Evolutionary conservation across 2,888 invertebrate genomes (phyloP), one percentile per base, ranked within the genome.

Genomic region (Lasioglossum marginatum): DNA sequence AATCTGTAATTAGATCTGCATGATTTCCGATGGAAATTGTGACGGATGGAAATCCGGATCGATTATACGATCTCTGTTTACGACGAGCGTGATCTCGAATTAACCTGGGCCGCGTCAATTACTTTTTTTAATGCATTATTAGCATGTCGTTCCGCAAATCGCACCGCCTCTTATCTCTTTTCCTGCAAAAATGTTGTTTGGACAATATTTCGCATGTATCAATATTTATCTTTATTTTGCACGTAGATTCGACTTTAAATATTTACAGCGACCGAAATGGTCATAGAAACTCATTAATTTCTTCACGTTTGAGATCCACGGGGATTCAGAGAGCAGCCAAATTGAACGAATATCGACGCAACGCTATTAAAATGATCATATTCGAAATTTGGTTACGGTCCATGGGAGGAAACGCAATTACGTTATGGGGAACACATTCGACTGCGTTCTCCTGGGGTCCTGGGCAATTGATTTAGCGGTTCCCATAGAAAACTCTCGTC

Each of bases 1-100:
- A 77, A 87, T 89, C 78, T 83, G 43, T 85, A 89, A 89, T 83
- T 87, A 89, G 79, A 85, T 87, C 83, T 73, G 71, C 80, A 79
- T 79, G 76, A 31, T 78, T 85, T 68, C 60, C 63, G 60, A 79
- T 77, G 80, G 80, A 76, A 86, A 80, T 82, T 77, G 40, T 74
- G 82, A 86, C 72, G 60, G 68, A 73, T 66, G 48, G 57, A 63
- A 60, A 52, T 68, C 57, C 27, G 70, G 73, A 86, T 82, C 82
- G 76, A 77, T 79, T 76, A 70, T 76, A 82, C 79, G 8, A 16
- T 34, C 70, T 31, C 34, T 77, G 48, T 82, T 79, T 79, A 71
- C 77, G 74, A 71, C 68, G 63, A n/a, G 60, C 57, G 68, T 75
- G 71, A 70, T 71, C 81, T 81, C 70, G 52, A 86, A 81, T 86